Percentiles rank a stretch among this genome's conserved stretches.
phyloP scores from a whole-genome alignment of 1,140 invertebrate species.

The Lasioglossum baleicum region DNA sequence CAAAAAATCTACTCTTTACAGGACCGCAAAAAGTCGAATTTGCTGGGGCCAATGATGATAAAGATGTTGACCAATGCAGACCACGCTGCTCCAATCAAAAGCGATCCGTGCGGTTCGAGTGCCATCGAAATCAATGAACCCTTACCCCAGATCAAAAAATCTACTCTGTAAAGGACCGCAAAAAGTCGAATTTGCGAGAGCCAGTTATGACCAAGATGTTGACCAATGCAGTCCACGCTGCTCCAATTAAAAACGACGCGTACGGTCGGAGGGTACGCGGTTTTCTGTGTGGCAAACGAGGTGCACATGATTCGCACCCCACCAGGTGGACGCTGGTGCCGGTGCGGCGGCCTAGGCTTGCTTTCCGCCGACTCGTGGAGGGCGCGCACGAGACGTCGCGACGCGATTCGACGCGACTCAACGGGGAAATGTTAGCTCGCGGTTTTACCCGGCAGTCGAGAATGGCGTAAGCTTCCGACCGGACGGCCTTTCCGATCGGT shows the following conservation, averaged over 20 bases:
- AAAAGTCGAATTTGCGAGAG: too few relatives aligned
- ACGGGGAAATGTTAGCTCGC: conserved; percentile 33
- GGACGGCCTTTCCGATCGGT: conserved; percentile 42
- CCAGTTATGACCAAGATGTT: too few relatives aligned
- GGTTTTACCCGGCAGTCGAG: conserved; percentile 59
- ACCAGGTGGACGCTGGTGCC: not conserved
- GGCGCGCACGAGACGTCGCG: not conserved
- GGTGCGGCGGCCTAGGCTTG: not conserved
- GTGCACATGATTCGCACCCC: not conserved
- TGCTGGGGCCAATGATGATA: too few relatives aligned
- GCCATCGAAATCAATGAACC: too few relatives aligned
- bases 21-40: too few relatives aligned
- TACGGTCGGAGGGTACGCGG: conserved; percentile 4
- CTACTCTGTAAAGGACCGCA: too few relatives aligned
- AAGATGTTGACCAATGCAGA: too few relatives aligned
- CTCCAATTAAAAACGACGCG: not conserved
- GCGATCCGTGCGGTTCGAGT: too few relatives aligned
- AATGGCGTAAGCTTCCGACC: conserved; percentile 54
- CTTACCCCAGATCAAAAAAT: too few relatives aligned
- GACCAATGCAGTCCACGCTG: too few relatives aligned
- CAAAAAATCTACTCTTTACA: too few relatives aligned
- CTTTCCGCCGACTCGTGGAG: conserved; percentile 18
- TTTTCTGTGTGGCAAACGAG: not conserved
- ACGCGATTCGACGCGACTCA: too few relatives aligned
- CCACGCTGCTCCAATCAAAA: conserved; percentile 5